Base-by-base conservation (phyloP, 2,797 vertebrate species). In the Molossus alvarezi region DNA sequence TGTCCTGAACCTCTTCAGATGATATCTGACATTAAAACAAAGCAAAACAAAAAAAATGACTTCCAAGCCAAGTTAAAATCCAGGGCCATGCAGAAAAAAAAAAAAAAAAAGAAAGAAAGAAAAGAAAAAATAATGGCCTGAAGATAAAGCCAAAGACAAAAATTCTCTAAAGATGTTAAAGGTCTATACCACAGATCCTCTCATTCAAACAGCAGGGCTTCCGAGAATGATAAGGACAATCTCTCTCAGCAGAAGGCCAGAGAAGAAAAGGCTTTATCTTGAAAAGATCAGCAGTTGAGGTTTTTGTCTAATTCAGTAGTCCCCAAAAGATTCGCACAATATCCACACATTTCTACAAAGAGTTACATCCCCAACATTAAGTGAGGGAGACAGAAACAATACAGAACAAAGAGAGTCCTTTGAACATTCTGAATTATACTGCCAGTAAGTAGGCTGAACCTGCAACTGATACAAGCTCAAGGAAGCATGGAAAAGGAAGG, bases 11-110 rank as follows among this genome's bases (percentile, higher is more conserved):
- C 37, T 81, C 41, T 12, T 77, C 3, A 18, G 25, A 77, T 62
- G 27, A 2, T 41, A 72, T 65, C 48, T 76, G 41, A 79, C 14
- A 15, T 8, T 75, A 73, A 89, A 94, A 72, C 65, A 92, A 96
- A 75, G 33, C 33, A 33, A 33, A 33, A 33, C 6, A 48, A 81
- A 69, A 53, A 64, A 84, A 48, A 37, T 37, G 7, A 65, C 45
- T 53, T 83, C 17, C 11, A 87, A 83, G 53, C 1, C 15, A 85
- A 65, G n/a, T 45, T 53, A 25, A 27, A 37, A 77, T n/a, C 20
- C 27, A 67, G 20, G 6, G 2, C 13, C 9, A 33, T 86, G 18
- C 2, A 60, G 33, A 20, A 71, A 77, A 84, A 18, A 51, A 18
- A 29, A 48, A 62, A 75, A 29, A 27, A 27, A 15, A 45, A 25